Conservation (phyloP, 2,797 vertebrate genomes). For the Myotis pilosus region DNA sequence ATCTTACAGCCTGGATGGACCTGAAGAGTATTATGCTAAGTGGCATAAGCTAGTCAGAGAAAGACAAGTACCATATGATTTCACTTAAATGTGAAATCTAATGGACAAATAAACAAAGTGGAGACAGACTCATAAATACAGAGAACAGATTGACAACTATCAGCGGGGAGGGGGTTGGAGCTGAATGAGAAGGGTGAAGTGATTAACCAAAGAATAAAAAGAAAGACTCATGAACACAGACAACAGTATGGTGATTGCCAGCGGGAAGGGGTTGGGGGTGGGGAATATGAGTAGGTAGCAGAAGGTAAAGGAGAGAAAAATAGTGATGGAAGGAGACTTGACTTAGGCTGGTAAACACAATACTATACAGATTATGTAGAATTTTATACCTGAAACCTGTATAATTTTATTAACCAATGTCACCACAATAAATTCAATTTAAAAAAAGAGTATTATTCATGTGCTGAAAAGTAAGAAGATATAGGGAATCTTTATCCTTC, state of each 20-base stretch:
- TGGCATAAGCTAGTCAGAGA: background rate
- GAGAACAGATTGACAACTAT: background rate
- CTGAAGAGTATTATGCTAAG: background rate
- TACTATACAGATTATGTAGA: background rate
- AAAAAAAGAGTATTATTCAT: background rate
- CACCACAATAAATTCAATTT: background rate
- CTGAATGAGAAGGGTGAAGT: background rate
- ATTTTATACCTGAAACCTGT: background rate
- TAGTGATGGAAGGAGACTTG: background rate
- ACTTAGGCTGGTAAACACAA: background rate
- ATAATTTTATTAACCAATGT: background rate
- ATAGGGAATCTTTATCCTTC: background rate
- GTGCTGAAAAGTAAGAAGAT: background rate
- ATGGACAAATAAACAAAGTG: background rate
- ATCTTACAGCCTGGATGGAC: background rate
- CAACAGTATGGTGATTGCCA: background rate
- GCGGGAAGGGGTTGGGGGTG: accelerated
- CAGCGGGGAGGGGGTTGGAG: background rate
- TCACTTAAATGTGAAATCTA: background rate
- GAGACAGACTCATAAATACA: background rate
- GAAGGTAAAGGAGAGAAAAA: background rate
- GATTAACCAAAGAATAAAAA: background rate
- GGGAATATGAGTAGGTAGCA: background rate
- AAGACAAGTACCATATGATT: background rate
- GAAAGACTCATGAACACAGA: background rate